phyloP scores from a whole-genome alignment of 2,797 vertebrate species.

The Rhinella marina region DNA sequence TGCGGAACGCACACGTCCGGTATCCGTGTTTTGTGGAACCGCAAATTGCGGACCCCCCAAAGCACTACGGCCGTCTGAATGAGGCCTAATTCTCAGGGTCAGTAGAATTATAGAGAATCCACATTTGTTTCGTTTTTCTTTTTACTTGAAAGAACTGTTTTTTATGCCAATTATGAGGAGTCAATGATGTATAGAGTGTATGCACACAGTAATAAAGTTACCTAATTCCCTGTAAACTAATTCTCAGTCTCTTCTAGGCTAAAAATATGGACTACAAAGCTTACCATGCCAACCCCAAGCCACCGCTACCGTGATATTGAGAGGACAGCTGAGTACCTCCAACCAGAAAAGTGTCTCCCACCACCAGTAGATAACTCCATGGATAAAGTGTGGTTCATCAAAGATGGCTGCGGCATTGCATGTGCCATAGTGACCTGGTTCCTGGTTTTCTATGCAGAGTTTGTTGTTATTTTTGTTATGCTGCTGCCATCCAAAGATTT shows the following conservation, averaged over 20 bases:
- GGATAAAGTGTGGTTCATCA: conserved; percentile 96
- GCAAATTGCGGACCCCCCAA: too few relatives aligned
- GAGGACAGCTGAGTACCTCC: conserved; percentile 92
- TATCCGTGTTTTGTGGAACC: too few relatives aligned
- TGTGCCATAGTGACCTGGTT: conserved; percentile 95
- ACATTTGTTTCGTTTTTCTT: too few relatives aligned
- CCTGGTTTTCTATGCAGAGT: conserved; percentile 94
- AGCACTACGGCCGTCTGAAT: too few relatives aligned
- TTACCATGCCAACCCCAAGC: conserved; percentile 88
- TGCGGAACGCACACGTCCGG: too few relatives aligned
- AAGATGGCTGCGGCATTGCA: conserved; percentile 93
- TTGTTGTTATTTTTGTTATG: conserved; percentile 96
- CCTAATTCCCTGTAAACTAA: too few relatives aligned
- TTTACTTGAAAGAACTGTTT: too few relatives aligned
- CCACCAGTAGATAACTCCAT: conserved; percentile 79
- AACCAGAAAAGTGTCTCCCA: conserved; percentile 89
- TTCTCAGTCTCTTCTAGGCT: conserved; percentile 75
- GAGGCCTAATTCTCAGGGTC: too few relatives aligned
- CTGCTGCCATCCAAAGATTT: conserved; percentile 88
- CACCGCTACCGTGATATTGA: conserved; percentile 94
- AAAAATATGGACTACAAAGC: conserved; percentile 79
- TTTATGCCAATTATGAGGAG: too few relatives aligned
- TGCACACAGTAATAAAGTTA: neutral
- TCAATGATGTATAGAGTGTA: neutral
- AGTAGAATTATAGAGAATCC: too few relatives aligned